A percentile compares a stretch with the other conserved stretches of the same genome.
Conservation (phyloP, 1,140 invertebrate species). For the Drosophila paulistorum region DNA sequence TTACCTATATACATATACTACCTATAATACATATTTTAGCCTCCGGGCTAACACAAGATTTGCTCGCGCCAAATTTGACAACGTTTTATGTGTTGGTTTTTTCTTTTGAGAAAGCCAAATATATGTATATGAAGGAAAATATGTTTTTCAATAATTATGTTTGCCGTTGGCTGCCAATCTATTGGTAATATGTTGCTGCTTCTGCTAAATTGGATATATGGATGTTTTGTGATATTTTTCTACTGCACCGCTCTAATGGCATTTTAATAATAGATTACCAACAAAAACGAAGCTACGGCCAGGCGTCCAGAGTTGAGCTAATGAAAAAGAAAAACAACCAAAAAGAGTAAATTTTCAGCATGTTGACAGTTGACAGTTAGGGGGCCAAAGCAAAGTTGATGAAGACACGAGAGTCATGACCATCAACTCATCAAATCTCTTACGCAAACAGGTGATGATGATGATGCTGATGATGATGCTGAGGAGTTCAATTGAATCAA, state of each 20-base stretch:
- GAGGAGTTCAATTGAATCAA: slow-evolving; percentile 4
- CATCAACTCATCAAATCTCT: slow-evolving; percentile 5
- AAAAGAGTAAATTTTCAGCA: slow-evolving; percentile 28
- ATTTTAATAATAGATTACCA: slow-evolving; percentile 81
- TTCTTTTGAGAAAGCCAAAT: slow-evolving; percentile 4
- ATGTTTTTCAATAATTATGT: slow-evolving; percentile 72
- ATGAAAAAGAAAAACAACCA: slow-evolving; percentile 42
- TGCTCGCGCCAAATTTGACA: slow-evolving; percentile 74
- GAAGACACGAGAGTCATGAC: not conserved
- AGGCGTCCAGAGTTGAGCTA: slow-evolving; percentile 54
- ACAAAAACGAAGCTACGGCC: slow-evolving; percentile 49
- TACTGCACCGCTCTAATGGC: slow-evolving; percentile 68
- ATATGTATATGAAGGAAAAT: slow-evolving; percentile 23
- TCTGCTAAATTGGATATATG: not conserved
- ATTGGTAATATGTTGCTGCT: slow-evolving; percentile 1
- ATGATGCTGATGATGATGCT: too few relatives aligned
- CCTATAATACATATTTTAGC: slow-evolving; percentile 18
- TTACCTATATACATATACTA: not conserved
- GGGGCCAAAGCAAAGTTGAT: slow-evolving; percentile 18
- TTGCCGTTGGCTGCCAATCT: slow-evolving; percentile 60
- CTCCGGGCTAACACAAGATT: slow-evolving; percentile 55
- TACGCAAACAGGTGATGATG: slow-evolving; percentile 28
- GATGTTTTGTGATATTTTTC: slow-evolving; percentile 5
- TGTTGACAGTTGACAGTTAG: slow-evolving; percentile 77
- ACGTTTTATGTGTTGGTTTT: slow-evolving; percentile 40